phyloP scores from a whole-genome alignment of 2,888 invertebrate genomes.

The Monopis laevigella region DNA sequence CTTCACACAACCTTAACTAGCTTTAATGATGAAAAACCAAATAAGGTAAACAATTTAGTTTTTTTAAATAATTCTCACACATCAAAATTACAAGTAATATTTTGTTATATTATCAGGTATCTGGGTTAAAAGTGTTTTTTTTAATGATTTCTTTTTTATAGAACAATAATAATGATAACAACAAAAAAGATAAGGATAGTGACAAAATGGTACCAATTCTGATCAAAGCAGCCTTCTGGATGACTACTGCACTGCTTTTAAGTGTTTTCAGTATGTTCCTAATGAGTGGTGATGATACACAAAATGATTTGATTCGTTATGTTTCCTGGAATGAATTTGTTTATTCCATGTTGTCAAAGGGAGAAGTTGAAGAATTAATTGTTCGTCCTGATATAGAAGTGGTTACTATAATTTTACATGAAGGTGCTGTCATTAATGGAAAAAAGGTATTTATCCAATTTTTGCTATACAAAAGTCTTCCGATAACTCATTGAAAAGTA shows the following conservation, averaged over 20 bases:
- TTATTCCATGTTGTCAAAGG: conserved; percentile 91
- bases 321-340: conserved; percentile 98
- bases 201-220: conserved; percentile 76
- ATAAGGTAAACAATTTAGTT: conserved; percentile 29
- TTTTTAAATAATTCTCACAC: conserved; percentile 19
- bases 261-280: conserved; percentile 77
- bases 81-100: not conserved
- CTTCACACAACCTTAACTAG: conserved; percentile 35
- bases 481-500: not conserved
- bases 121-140: not conserved
- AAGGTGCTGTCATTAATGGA: conserved; percentile 89
- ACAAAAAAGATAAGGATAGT: conserved; percentile 66
- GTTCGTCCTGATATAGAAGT: conserved; percentile 86
- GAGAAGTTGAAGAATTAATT: conserved; percentile 90
- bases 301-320: conserved; percentile 80
- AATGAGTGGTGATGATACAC: conserved; percentile 73
- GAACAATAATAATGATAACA: conserved; percentile 26
- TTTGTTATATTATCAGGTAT: not conserved
- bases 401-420: conserved; percentile 84
- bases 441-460: conserved; percentile 53
- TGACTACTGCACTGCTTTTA: conserved; percentile 78
- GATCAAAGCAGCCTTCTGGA: conserved; percentile 82
- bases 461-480: not conserved
- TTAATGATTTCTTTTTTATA: conserved; percentile 13
- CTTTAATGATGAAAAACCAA: conserved; percentile 28